Percentiles rank a stretch among this genome's conserved stretches.
These are phyloP conservation scores for Drosophila tristis DNA, from an alignment of 1,140 invertebrate species.

Conservation along the genomic window DNA sequence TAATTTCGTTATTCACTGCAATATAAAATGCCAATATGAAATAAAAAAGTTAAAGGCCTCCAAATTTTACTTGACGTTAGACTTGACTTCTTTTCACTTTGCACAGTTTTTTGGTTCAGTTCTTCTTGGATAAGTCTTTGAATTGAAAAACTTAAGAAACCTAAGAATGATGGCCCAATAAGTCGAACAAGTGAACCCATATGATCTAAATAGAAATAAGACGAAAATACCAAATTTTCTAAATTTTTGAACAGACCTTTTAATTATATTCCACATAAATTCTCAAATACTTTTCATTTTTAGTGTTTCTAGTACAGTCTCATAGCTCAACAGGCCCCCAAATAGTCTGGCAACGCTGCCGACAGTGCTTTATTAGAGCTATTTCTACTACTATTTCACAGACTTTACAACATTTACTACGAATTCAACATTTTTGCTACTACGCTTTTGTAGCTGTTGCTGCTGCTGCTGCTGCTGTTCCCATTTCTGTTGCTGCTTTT, in stretches of 20 bases:
- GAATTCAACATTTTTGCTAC: constrained; percentile 39
- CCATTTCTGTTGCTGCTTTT: constrained; percentile 22
- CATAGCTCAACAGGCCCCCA: too few species aligned
- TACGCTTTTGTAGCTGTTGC: constrained; percentile 37
- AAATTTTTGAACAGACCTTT: too few species aligned
- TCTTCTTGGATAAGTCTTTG: neutral
- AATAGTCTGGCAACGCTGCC: constrained; percentile 29
- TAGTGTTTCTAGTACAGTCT: too few species aligned
- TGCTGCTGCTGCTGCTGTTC: constrained; percentile 11
- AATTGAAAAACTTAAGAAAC: too few species aligned
- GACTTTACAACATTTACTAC: constrained; percentile 4
- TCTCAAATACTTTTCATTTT: too few species aligned
- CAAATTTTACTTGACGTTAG: too few species aligned
- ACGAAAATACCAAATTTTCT: too few species aligned
- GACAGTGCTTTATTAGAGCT: constrained; percentile 45
- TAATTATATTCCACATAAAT: too few species aligned
- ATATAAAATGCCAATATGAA: neutral
- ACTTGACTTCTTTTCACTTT: neutral
- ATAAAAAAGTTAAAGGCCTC: too few species aligned
- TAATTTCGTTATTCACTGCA: constrained; percentile 3
- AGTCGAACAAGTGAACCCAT: too few species aligned
- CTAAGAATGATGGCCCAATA: too few species aligned
- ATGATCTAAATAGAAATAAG: too few species aligned
- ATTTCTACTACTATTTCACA: constrained; percentile 59
- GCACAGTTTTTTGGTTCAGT: neutral